Base-by-base conservation (phyloP, 2,888 invertebrate genomes). In the Sacculina carcini region DNA sequence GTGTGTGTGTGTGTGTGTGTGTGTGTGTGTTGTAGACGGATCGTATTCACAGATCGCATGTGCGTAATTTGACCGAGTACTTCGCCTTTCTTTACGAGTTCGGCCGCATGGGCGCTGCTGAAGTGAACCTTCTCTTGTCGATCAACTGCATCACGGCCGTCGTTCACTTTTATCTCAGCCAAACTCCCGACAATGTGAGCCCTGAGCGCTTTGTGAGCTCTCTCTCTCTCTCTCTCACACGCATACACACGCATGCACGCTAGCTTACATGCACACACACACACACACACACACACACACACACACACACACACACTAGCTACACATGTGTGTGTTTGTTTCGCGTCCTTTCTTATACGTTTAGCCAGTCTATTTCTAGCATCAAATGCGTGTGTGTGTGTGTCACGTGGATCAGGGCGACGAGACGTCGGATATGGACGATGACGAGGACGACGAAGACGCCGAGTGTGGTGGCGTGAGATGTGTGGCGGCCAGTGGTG, bases 91-190 rank as follows among this genome's bases (percentile, higher is more conserved):
- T 92, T 55, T 80, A 85, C 63, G 90, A 92, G 65, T 90, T 90
- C 66, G 85, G 87, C 59, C 81, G 87, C 64, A 84, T 89, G 83
- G 89, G 90, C 0, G 87, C 87, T 56, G 86, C 86, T 60, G 90
- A 92, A 64, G 79, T 83, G 28, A 74, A 78, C 63, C 92, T 90
- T 67, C 69, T 92, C 60, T 71, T 89, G 56, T 75, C 81, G 26
- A 77, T 83, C 52, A 82, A 84, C 62, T 82, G 87, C 32, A 87
- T 92, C 56, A 78, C 83, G 53, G 80, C 78, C 52, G 83, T 90
- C 75, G 79, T 89, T 44, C 79, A 81, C 64, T 92, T 90, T 67
- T 92, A 90, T 69, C 71, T 92, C 51, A 86, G 85, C 19, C 81
- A 85, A 60, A 70, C 72, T 1, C 75, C 77, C 56, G 79, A 79